Percentiles rank a stretch among this genome's conserved stretches.
phyloP scores from a whole-genome alignment of 1,140 invertebrate species.

The Idris sp. region DNA sequence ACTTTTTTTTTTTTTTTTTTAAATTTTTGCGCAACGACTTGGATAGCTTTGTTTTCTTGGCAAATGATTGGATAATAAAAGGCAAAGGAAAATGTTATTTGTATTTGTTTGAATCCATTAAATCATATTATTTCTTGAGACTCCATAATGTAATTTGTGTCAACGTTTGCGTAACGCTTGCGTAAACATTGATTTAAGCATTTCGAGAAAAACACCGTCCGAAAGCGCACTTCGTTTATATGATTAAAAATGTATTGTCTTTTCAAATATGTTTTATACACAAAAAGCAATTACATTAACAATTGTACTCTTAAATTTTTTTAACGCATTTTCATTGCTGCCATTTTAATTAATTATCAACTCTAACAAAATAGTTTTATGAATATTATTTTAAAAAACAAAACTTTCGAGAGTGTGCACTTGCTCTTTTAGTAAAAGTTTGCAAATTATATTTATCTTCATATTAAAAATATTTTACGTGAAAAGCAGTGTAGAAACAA shows the following conservation, averaged over 20 bases:
- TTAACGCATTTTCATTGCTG: slow-evolving; percentile 2
- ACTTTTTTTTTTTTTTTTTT: too few relatives aligned
- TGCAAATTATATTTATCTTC: slow-evolving; percentile 26
- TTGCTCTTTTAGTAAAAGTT: slow-evolving; percentile 34
- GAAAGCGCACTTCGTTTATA: slow-evolving; percentile 19
- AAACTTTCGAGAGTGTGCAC: too few relatives aligned
- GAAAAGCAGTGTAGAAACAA: slow-evolving; percentile 23
- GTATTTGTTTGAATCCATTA: slow-evolving; percentile 43
- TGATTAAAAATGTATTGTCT: slow-evolving; percentile 37
- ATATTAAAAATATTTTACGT: slow-evolving; percentile 20
- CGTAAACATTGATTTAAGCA: slow-evolving; percentile 40
- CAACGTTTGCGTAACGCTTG: slow-evolving; percentile 33
- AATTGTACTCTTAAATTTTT: slow-evolving; percentile 12
- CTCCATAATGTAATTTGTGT: slow-evolving; percentile 47
- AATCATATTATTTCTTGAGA: slow-evolving; percentile 47
- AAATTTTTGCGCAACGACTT: too few relatives aligned
- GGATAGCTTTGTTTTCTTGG: slow-evolving; percentile 11
- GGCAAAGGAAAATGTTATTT: slow-evolving; percentile 38
- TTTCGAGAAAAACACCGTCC: slow-evolving; percentile 25
- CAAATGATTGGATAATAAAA: slow-evolving; percentile 45
- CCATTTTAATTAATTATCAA: slow-evolving; percentile 9
- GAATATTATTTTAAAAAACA: slow-evolving; percentile 17
- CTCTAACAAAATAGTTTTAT: slow-evolving; percentile 1
- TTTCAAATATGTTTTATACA: slow-evolving; percentile 29
- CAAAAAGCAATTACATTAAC: slow-evolving; percentile 28